These are phyloP conservation scores for Lottia scabra DNA, from an alignment of 2,888 invertebrate genomes.

Conservation along the genomic window DNA sequence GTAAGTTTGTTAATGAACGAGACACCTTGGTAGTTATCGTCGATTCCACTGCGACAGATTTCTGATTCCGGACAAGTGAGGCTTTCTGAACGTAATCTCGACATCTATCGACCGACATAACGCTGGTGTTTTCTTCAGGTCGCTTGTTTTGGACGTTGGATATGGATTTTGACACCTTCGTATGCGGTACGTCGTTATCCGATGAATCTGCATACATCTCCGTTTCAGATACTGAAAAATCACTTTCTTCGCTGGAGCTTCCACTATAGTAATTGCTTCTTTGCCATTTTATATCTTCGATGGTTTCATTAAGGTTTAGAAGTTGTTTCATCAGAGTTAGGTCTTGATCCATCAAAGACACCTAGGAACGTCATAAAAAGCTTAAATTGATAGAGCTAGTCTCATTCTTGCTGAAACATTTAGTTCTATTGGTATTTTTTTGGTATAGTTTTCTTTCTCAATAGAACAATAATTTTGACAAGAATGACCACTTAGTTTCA, in stretches of 20 bases:
- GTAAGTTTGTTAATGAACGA: not conserved
- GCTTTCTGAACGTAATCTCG: too few relatives aligned
- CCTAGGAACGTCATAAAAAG: constrained; percentile 38
- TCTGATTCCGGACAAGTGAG: too few relatives aligned
- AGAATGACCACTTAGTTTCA: too few relatives aligned
- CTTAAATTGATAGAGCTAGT: too few relatives aligned
- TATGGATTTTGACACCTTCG: too few relatives aligned
- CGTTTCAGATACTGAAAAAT: constrained; percentile 52
- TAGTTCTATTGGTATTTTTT: too few relatives aligned
- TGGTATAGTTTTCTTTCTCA: too few relatives aligned
- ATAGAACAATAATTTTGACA: too few relatives aligned
- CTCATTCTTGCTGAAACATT: too few relatives aligned
- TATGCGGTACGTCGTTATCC: constrained; percentile 30
- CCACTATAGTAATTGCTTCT: constrained; percentile 43
- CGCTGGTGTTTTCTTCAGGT: not conserved
- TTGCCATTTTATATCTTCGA: constrained; percentile 63
- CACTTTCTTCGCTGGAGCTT: constrained; percentile 42
- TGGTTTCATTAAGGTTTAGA: constrained; percentile 61
- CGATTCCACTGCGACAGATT: too few relatives aligned
- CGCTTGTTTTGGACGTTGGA: too few relatives aligned
- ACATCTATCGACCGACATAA: not conserved
- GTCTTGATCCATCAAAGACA: constrained; percentile 63
- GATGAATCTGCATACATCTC: constrained; percentile 42
- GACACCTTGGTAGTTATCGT: too few relatives aligned
- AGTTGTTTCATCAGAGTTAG: constrained; percentile 62